phyloP scores from a whole-genome alignment of 2,113 vertebrate species.

The Chlorodrepanis virens region DNA sequence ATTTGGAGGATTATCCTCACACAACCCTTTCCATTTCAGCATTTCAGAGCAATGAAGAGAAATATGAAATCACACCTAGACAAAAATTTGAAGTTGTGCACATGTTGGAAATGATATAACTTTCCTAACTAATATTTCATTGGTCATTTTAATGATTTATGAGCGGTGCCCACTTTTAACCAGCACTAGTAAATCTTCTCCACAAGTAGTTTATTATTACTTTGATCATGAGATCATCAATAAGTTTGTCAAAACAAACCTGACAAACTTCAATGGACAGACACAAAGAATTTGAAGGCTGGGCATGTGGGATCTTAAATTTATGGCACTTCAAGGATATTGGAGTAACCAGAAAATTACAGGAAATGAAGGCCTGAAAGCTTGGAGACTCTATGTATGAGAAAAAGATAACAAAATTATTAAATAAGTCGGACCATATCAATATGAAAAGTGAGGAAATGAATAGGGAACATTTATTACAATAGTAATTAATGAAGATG shows the following conservation, averaged over 20 bases:
- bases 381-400: not conserved
- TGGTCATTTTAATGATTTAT: not conserved
- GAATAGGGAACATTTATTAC: not conserved
- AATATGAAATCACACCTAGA: not conserved
- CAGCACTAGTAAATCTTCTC: not conserved
- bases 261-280: not conserved
- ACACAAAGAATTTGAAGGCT: not conserved
- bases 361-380: not conserved
- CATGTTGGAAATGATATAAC: not conserved
- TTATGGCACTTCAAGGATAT: not conserved
- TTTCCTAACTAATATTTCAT: not conserved
- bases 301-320: not conserved
- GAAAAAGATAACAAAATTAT: not conserved
- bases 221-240: accelerated
- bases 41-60: not conserved
- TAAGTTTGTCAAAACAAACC: not conserved
- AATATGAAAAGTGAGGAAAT: not conserved
- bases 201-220: not conserved
- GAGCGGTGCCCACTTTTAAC: not conserved
- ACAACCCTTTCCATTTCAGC: not conserved
- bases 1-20: not conserved
- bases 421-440: not conserved
- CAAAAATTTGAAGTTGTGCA: not conserved
- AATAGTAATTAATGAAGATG: not conserved
- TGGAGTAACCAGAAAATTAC: not conserved